A percentile compares a stretch with the other conserved stretches of the same genome.
These are phyloP conservation scores for Aphidius gifuensis DNA, from an alignment of 1,140 invertebrate species.

Conservation along the genomic window DNA sequence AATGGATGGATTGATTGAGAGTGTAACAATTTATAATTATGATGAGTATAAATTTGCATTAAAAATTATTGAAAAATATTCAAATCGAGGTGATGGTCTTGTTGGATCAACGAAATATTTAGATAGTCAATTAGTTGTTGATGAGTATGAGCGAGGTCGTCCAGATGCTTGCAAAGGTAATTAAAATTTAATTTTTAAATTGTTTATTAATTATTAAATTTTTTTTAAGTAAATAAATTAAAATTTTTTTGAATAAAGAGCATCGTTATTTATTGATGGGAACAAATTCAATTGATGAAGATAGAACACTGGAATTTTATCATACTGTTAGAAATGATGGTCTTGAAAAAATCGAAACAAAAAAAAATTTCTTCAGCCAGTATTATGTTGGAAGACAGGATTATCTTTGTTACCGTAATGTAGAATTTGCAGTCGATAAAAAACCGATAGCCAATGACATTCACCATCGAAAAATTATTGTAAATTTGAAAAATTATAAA, in stretches of 20 bases:
- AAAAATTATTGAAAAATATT: slow-evolving; percentile 67
- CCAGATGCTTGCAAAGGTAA: slow-evolving; percentile 67
- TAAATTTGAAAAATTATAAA: slow-evolving; percentile 17
- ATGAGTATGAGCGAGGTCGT: slow-evolving; percentile 68
- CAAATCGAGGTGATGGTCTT: slow-evolving; percentile 69
- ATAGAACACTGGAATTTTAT: slow-evolving; percentile 69
- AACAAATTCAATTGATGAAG: slow-evolving; percentile 55
- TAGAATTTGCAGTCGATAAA: slow-evolving; percentile 10
- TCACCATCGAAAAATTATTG: slow-evolving; percentile 31
- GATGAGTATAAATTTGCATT: slow-evolving; percentile 62
- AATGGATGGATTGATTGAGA: slow-evolving; percentile 67
- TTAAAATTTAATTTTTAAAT: slow-evolving; percentile 9
- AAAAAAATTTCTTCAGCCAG: slow-evolving; percentile 61
- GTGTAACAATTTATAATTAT: slow-evolving; percentile 68
- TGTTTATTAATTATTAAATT: background rate
- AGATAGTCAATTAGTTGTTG: slow-evolving; percentile 57
- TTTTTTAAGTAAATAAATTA: background rate
- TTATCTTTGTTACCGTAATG: slow-evolving; percentile 53
- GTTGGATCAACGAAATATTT: slow-evolving; percentile 60
- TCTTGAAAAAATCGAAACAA: slow-evolving; percentile 61
- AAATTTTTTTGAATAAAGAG: slow-evolving; percentile 48
- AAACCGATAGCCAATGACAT: slow-evolving; percentile 14
- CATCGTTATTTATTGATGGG: slow-evolving; percentile 60
- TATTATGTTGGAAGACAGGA: slow-evolving; percentile 65
- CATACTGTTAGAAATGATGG: slow-evolving; percentile 66